Conservation (phyloP, 2,113 vertebrate species). For the Mustela lutreola region DNA sequence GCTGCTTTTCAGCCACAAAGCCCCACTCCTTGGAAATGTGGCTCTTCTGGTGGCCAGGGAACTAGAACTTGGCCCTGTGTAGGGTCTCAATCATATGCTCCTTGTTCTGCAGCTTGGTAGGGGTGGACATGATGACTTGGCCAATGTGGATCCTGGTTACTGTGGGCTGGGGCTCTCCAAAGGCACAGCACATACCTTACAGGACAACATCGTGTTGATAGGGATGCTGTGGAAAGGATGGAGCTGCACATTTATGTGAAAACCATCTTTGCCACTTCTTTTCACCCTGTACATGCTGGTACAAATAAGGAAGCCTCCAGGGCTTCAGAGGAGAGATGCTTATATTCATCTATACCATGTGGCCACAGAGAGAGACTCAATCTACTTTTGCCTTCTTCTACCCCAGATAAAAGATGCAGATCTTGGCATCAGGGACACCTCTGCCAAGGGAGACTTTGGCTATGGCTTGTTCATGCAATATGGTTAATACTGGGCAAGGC, state of each 20-base stretch:
- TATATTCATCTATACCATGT: neutral
- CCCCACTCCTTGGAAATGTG: neutral
- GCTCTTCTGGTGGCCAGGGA: neutral
- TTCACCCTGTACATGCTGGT: neutral
- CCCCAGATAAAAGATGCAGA: neutral
- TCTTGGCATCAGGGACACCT: constrained; percentile 91
- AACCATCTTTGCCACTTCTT: neutral
- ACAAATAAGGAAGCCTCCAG: neutral
- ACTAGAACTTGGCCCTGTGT: neutral
- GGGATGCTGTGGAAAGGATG: constrained; percentile 96
- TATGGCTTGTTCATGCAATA: constrained; percentile 96
- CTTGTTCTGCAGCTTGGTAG: constrained; percentile 94
- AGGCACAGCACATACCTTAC: constrained; percentile 94
- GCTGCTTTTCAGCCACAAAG: neutral
- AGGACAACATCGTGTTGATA: constrained; percentile 97
- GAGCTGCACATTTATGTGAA: constrained; percentile 88
- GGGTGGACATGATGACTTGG: constrained; percentile 96
- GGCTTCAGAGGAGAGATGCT: neutral
- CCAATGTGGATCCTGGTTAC: constrained; percentile 93
- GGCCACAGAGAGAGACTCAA: neutral
- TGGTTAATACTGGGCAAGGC: constrained; percentile 84
- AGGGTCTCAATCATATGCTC: constrained; percentile 50
- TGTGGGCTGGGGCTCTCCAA: constrained; percentile 83
- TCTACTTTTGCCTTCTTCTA: neutral
- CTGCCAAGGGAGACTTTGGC: constrained; percentile 94